These are phyloP conservation scores for Syndactyla subalaris DNA, from an alignment of 2,797 vertebrate species.

Conservation along the genomic window DNA sequence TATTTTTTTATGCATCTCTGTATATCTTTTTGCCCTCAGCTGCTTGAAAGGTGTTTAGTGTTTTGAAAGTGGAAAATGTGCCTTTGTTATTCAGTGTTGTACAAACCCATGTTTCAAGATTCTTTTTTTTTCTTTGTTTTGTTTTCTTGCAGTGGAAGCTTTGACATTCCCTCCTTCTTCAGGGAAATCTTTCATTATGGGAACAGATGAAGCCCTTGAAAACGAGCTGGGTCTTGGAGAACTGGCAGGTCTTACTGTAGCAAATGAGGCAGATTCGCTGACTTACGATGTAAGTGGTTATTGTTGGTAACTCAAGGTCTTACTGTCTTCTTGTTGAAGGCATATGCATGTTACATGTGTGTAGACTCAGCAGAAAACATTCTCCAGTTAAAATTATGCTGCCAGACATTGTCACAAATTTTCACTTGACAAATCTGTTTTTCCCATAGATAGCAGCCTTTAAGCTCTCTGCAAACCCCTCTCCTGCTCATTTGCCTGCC, in stretches of 20 bases:
- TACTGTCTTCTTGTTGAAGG: not conserved
- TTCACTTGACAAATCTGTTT: not conserved
- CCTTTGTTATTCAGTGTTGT: not conserved
- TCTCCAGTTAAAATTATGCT: not conserved
- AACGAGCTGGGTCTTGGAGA: conserved; percentile 94
- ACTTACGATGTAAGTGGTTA: conserved; percentile 90
- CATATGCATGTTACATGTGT: not conserved
- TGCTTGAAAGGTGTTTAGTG: not conserved
- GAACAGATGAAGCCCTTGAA: conserved; percentile 93
- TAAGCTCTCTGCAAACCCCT: not conserved
- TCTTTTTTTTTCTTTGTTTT: not conserved
- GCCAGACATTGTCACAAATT: not conserved
- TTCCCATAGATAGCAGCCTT: not conserved
- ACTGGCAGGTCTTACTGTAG: conserved; percentile 95
- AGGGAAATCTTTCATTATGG: conserved; percentile 97
- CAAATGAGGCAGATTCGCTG: conserved; percentile 95
- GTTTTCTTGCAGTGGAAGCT: conserved; percentile 86
- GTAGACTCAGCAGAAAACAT: not conserved
- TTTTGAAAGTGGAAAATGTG: not conserved
- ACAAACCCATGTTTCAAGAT: not conserved
- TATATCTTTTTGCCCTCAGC: not conserved
- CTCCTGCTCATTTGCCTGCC: not conserved
- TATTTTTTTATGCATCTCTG: not conserved
- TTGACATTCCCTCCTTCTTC: conserved; percentile 95
- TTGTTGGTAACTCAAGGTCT: not conserved